A percentile compares a stretch with the other conserved stretches of the same genome.
These are phyloP conservation scores for Ceratina australensis DNA, from an alignment of 1,140 invertebrate species.

Conservation along the genomic window DNA sequence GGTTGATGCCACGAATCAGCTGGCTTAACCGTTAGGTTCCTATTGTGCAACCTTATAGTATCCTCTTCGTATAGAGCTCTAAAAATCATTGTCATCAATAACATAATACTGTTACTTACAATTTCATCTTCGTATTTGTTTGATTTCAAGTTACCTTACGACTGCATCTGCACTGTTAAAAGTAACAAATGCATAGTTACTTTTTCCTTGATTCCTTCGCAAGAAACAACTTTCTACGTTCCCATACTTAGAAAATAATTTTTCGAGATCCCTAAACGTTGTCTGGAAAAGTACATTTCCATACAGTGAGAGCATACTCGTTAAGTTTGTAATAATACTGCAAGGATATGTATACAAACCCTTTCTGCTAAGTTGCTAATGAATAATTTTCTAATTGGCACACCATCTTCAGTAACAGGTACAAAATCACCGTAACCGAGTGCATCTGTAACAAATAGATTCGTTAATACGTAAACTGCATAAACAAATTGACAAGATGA, in stretches of 20 bases:
- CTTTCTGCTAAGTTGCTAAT: constrained; percentile 74
- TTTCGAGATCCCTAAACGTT: constrained; percentile 68
- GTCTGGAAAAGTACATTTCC: constrained; percentile 63
- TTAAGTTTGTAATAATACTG: not conserved
- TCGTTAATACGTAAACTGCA: too few species aligned
- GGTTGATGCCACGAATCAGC: constrained; percentile 78
- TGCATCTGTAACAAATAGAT: too few species aligned
- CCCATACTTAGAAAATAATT: constrained; percentile 71
- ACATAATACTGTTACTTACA: not conserved
- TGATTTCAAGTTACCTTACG: constrained; percentile 61
- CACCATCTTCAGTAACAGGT: constrained; percentile 60
- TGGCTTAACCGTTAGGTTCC: constrained; percentile 69
- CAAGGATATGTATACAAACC: constrained; percentile 63
- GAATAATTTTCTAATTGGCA: constrained; percentile 75
- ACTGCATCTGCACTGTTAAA: constrained; percentile 65
- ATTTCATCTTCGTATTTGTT: constrained; percentile 30
- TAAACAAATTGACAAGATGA: too few species aligned
- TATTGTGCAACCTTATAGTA: constrained; percentile 69
- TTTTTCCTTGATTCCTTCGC: constrained; percentile 67
- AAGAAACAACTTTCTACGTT: constrained; percentile 72
- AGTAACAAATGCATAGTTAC: constrained; percentile 75
- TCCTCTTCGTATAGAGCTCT: constrained; percentile 67
- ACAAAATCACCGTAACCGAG: too few species aligned
- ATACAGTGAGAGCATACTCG: not conserved
- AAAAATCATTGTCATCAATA: constrained; percentile 26